Evolutionary conservation across 2,113 vertebrate species (phyloP).

Genomic region (Gallinago jamesoni): DNA sequence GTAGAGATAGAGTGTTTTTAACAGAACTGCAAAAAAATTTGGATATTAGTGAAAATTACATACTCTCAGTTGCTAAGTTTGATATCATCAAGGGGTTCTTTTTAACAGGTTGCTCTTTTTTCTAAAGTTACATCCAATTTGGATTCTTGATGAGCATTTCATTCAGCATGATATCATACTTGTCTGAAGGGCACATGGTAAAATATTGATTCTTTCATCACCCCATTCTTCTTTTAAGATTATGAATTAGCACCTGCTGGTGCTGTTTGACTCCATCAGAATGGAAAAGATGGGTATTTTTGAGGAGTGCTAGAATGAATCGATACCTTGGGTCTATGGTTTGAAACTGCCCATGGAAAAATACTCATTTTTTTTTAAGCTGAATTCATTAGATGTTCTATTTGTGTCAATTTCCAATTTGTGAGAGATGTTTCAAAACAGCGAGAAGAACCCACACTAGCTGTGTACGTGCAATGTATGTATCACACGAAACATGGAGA

Average conservation of each 20-base stretch:
- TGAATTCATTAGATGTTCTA: neutral
- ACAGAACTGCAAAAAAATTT: neutral
- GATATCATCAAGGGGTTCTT: neutral
- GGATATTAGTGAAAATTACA: neutral
- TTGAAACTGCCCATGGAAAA: neutral
- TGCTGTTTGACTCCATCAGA: neutral
- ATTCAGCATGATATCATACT: neutral
- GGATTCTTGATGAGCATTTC: neutral
- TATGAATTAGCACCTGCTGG: neutral
- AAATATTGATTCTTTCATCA: neutral
- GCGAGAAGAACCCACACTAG: neutral
- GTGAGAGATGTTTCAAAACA: neutral
- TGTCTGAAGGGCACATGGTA: neutral
- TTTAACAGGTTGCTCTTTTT: neutral
- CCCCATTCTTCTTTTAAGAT: neutral
- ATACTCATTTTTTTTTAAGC: neutral
- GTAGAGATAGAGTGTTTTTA: neutral
- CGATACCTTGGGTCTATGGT: neutral
- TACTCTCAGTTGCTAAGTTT: neutral
- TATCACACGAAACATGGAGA: neutral
- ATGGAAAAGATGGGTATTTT: neutral
- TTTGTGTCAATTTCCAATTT: neutral
- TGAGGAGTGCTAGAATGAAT: neutral
- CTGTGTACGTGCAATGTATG: neutral
- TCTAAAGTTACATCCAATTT: neutral